A percentile compares a stretch with the other conserved stretches of the same genome.
Conservation (phyloP, 2,888 invertebrate genomes). For the Tryphoninae sp. region DNA sequence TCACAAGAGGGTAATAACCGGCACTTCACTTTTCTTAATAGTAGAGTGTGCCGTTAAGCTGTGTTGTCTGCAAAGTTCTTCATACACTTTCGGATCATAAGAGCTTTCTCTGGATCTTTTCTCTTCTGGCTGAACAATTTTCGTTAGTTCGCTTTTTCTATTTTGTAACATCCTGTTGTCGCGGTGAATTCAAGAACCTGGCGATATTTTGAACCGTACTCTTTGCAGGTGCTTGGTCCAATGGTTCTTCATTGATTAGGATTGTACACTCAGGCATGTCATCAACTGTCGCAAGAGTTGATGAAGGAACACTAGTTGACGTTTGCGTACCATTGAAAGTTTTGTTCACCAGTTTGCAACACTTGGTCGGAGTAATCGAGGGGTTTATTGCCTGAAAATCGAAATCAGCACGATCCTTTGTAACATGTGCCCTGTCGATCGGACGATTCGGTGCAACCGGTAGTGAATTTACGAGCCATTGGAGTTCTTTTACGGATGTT, state of each 20-base stretch:
- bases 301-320: too few relatives aligned
- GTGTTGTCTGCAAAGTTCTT: conserved; percentile 10
- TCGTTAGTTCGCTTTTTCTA: background rate
- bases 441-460: background rate
- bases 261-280: too few relatives aligned
- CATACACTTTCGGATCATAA: background rate
- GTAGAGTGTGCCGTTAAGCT: background rate
- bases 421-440: background rate
- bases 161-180: conserved; percentile 1
- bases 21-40: background rate
- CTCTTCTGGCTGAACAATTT: background rate
- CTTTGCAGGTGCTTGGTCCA: background rate
- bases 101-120: conserved; percentile 7
- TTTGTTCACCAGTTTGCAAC: too few relatives aligned
- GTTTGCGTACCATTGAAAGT: too few relatives aligned
- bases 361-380: background rate
- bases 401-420: background rate
- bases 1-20: background rate
- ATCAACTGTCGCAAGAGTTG: too few relatives aligned
- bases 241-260: too few relatives aligned
- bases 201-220: conserved; percentile 24
- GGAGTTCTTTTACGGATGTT: background rate
- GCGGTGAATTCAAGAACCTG: conserved; percentile 12
- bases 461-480: background rate
- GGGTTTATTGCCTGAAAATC: conserved; percentile 18